Evolutionary conservation across 1,140 invertebrate genomes (phyloP).

Genomic region (Drosophila sp.): DNA sequence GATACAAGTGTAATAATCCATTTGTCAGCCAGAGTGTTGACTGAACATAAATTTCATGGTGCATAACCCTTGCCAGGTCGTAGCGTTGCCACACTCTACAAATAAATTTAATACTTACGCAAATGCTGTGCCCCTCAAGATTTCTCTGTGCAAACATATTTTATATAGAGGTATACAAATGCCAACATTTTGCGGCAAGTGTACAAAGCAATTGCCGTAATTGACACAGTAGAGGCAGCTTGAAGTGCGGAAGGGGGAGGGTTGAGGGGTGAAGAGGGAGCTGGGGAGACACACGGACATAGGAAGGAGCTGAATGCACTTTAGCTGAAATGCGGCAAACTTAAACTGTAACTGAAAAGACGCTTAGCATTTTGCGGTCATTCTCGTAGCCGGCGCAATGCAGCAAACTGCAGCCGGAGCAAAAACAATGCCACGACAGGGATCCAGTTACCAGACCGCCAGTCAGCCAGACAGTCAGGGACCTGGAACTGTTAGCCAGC

Average conservation of each 20-base stretch:
- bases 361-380: slow-evolving; percentile 69
- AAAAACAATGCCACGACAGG: slow-evolving; percentile 53
- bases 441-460: slow-evolving; percentile 15
- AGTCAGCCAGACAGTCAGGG: slow-evolving; percentile 21
- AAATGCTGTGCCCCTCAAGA: slow-evolving; percentile 20
- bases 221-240: slow-evolving; percentile 48
- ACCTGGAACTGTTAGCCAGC: slow-evolving; percentile 46
- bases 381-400: slow-evolving; percentile 51
- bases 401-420: slow-evolving; percentile 46
- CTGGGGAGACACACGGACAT: background rate
- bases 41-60: slow-evolving; percentile 38
- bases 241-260: background rate
- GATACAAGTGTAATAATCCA: slow-evolving; percentile 28
- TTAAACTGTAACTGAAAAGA: slow-evolving; percentile 69
- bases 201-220: slow-evolving; percentile 69
- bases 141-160: slow-evolving; percentile 48
- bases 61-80: slow-evolving; percentile 6
- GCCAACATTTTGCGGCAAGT: slow-evolving; percentile 62
- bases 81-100: slow-evolving; percentile 10
- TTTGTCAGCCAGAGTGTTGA: slow-evolving; percentile 46
- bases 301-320: slow-evolving; percentile 47
- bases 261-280: background rate
- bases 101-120: slow-evolving; percentile 17
- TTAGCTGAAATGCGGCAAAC: slow-evolving; percentile 67
- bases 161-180: slow-evolving; percentile 53